Base-by-base conservation (phyloP, 1,140 invertebrate species). In the Battus philenor region DNA sequence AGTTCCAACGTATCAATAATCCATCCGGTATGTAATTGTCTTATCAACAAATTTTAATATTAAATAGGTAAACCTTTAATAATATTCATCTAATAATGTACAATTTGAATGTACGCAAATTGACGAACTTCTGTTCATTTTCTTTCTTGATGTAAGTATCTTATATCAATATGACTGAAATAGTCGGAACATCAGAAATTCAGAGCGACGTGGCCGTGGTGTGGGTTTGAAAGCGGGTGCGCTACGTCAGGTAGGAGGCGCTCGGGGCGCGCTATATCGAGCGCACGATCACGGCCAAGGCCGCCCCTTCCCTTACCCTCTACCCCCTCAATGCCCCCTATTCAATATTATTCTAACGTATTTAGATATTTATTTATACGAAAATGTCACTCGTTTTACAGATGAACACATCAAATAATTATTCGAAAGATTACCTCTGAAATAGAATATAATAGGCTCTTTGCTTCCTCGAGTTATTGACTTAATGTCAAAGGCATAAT, bases 221-320 rank as follows among this genome's bases (percentile, higher is more conserved):
- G 38, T 46, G 60, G 44, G 51, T 30, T 57, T 36, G 50, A n/a
- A n/a, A n/a, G 34, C 29, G 41, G 32, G 54, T 26, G 49, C 38
- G 60, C 46, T 27, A 57, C 53, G 50, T 48, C 55, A 31, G 30
- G 34, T 33, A 47, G 60, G 60, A 33, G 61, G 54, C 50, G 53
- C 54, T 39, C 38, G 47, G 48, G 58, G 50, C 53, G 58, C 56
- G 74, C 74, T 82, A 80, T 82, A 82, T 82, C 68, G 78, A 82
- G 76, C 78, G 77, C 57, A 51, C 74, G 78, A 78, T 83, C 79
- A 83, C 72, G 79, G 79, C 76, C 79, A 83, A 83, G 79, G 79
- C 68, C 76, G 65, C 48, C 67, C 68, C 18, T 49, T 47, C 33
- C 47, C 41, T 47, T 50, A 33, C 51, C 51, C 20, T 12, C 1